Evolutionary conservation across 2,113 vertebrate genomes (phyloP).

Genomic region (Apeltes quadracus): DNA sequence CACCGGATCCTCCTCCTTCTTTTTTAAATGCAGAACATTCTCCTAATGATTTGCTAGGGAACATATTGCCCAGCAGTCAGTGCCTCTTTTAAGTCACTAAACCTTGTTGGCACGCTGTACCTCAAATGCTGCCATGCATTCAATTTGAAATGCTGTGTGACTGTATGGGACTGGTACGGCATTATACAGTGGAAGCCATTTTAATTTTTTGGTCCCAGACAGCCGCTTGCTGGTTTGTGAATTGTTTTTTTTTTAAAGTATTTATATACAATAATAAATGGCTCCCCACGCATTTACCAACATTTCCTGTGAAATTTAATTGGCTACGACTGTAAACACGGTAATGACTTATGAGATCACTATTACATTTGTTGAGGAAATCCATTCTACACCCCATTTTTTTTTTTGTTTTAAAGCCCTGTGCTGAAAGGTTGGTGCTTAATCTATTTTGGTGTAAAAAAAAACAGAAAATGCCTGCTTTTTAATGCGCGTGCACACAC

Average conservation of each 20-base stretch:
- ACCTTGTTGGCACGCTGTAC: conserved; percentile 34
- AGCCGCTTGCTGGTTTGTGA: conserved; percentile 32
- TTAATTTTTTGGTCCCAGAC: conserved; percentile 29
- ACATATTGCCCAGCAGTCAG: conserved; percentile 42
- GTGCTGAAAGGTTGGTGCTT: conserved; percentile 20
- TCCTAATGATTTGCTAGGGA: conserved; percentile 61
- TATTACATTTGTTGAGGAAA: conserved; percentile 30
- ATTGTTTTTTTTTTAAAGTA: conserved; percentile 14
- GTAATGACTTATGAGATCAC: conserved; percentile 45
- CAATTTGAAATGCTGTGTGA: conserved; percentile 29
- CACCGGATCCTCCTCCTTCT: conserved; percentile 33
- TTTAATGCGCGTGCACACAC: not conserved
- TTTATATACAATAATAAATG: conserved; percentile 31
- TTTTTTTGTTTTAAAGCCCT: conserved; percentile 19
- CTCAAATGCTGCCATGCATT: conserved; percentile 30
- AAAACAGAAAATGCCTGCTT: not conserved
- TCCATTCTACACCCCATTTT: not conserved
- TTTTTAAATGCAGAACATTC: conserved; percentile 54
- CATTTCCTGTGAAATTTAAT: conserved; percentile 39
- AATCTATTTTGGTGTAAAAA: conserved; percentile 11
- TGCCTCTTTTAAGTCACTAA: conserved; percentile 40
- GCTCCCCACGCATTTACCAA: conserved; percentile 17
- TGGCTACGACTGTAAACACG: conserved; percentile 31
- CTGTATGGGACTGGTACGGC: conserved; percentile 30
- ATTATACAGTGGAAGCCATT: conserved; percentile 38